These are phyloP conservation scores for Cyprinodon brontotheroides DNA, from an alignment of 2,113 vertebrate species.

Conservation along the genomic window DNA sequence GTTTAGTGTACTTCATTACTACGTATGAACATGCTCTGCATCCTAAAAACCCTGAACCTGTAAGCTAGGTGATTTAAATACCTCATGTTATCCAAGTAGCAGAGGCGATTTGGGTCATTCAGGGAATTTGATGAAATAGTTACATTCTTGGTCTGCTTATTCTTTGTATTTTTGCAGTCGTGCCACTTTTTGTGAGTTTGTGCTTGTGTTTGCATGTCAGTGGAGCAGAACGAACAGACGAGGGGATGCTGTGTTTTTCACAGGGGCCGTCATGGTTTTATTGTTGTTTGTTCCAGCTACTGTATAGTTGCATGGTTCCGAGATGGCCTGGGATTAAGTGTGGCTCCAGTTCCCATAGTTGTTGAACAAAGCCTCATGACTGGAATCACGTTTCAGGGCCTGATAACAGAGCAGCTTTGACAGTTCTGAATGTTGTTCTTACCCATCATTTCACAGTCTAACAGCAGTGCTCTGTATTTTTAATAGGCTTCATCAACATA, in stretches of 20 bases:
- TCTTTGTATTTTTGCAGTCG: conserved; percentile 37
- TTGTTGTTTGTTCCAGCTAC: conserved; percentile 23
- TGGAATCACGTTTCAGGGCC: conserved; percentile 52
- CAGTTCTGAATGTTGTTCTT: conserved; percentile 12
- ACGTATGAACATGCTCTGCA: conserved; percentile 1
- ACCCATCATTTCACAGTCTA: conserved; percentile 15
- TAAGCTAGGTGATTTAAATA: conserved; percentile 31
- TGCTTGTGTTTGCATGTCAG: conserved; percentile 44
- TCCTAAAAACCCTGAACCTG: conserved; percentile 20
- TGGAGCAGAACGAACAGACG: conserved; percentile 23
- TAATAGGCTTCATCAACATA: neutral
- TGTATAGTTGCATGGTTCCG: conserved; percentile 8
- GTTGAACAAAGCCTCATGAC: conserved; percentile 64
- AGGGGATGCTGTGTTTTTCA: conserved; percentile 26
- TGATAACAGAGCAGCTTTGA: conserved; percentile 27
- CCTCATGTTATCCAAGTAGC: conserved; percentile 27
- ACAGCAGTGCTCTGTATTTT: neutral
- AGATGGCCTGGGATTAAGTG: conserved; percentile 38
- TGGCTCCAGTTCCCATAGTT: conserved; percentile 53
- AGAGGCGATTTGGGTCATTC: conserved; percentile 22
- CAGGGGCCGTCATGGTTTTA: conserved; percentile 30
- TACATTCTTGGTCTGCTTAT: conserved; percentile 36
- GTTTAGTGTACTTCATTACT: neutral
- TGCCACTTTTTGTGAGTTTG: conserved; percentile 19
- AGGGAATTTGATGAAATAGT: conserved; percentile 33